Evolutionary conservation across 2,797 vertebrate species (phyloP), one percentile per base, ranked within the genome.

Genomic region (Ficedula albicollis): DNA sequence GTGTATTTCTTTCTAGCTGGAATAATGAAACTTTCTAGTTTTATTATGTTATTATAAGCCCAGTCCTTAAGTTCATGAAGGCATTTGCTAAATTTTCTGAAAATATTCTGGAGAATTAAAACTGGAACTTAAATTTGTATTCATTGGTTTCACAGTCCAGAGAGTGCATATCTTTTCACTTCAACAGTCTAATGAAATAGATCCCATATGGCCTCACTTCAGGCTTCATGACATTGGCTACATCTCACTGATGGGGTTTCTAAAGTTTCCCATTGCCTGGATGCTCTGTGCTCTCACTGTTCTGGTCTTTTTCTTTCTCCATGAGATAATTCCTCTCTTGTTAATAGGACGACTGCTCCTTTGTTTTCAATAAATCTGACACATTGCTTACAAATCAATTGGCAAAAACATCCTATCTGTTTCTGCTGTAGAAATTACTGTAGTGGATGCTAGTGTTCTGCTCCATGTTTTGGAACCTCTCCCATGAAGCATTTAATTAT

Each of bases 361-460:
- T 92, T 75, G 38, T 92, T 82, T 87, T 69, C 51, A 73, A 27
- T 56, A 81, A 78, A 87, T 29, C 49, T 27, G 63, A 72, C 60
- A 41, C 41, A 52, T 48, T 5, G 0, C 43, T 84, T 44, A 70
- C 13, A 86, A 87, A 83, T 80, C 36, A 83, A 5, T 10, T 55
- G 66, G 30, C 39, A 22, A 58, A 64, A 83, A 72, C 23, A 1
- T 70, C 23, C 49, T 34, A 11, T 26, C 39, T 4, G 0, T 77
- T 93, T 77, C 76, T 78, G 48, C 54, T 72, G 17, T 44, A 72
- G 73, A 63, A 52, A 75, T 63, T 63, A 68, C 29, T 59, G 59
- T n/a, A 82, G 5, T 54, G 66, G 74, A 44, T 68, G 27, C 44
- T 67, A 41, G 49, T 18, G 36, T 87, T 84, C 74, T 67, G 34